Evolutionary conservation across 2,113 vertebrate genomes (phyloP), one percentile per base, ranked within the genome.

Genomic region (Alouatta palliata): DNA sequence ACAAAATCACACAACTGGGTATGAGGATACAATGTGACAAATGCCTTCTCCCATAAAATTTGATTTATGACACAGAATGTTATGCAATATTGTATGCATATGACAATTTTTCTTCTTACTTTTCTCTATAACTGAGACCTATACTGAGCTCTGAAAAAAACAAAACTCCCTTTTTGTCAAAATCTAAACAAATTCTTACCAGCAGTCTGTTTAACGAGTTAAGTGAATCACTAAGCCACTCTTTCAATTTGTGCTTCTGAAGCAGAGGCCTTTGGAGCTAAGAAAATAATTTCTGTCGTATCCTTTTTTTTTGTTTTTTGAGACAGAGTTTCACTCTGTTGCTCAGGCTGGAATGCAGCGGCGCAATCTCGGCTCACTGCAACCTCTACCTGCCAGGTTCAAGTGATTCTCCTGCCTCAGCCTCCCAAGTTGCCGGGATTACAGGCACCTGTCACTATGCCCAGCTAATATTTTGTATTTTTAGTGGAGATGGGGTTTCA

Each of bases 181-280:
- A 90, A n/a, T 93, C 82, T 95, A 94, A 96, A 94, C 37, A 73
- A 95, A 85, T 91, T 93, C 79, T 87, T 90, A 92, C 93, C 94
- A 95, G 81, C 47, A 97, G 95, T 71, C 43, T 95, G 37, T 96
- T 83, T 89, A 90, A 93, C 66, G 76, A 95, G 58, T 96, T 76
- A 97, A 96, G 86, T 85, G 71, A 97, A 77, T 95, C 66, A 96
- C 64, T 61, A 84, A 92, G 77, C 68, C 80, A 92, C 84, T 84
- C 91, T 89, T 97, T 95, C 75, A 93, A 17, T 97, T 93, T 95
- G 85, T 81, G 61, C 66, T 87, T 90, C 84, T 91, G 73, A 75
- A 94, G 84, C 82, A 93, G 68, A 90, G 16, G 40, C 19, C 90
- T 32, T 90, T 89, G 73, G 52, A 97, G 49, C 21, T 86, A 94